Conservation (phyloP, 2,888 invertebrate genomes). For the Clitarchus hookeri region DNA sequence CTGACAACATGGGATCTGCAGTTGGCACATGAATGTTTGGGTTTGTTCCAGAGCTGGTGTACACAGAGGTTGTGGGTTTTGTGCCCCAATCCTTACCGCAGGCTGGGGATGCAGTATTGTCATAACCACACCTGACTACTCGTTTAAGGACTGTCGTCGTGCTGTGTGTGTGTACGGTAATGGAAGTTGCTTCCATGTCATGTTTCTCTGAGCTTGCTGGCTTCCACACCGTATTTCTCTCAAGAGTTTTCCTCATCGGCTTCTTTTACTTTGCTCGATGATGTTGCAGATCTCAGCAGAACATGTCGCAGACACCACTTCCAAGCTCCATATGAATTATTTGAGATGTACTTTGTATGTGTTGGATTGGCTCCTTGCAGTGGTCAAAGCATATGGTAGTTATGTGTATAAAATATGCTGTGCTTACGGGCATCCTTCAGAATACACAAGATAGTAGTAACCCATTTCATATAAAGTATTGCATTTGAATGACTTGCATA, state of each 20-base stretch:
- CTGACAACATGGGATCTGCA: too few species aligned
- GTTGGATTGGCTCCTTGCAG: not conserved
- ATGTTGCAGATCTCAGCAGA: not conserved
- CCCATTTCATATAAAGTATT: too few species aligned
- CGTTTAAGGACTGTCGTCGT: not conserved
- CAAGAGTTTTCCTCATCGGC: not conserved
- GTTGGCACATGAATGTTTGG: too few species aligned
- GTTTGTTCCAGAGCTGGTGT: constrained; percentile 69
- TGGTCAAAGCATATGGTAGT: not conserved
- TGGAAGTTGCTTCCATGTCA: not conserved
- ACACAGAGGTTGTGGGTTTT: constrained; percentile 80
- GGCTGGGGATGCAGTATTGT: constrained; percentile 29
- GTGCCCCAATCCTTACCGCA: constrained; percentile 58
- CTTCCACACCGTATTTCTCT: not conserved
- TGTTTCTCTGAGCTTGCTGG: not conserved
- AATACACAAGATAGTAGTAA: too few species aligned
- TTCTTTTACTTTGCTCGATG: not conserved
- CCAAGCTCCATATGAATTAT: not conserved
- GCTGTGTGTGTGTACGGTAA: not conserved
- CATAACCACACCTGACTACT: constrained; percentile 18
- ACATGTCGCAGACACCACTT: not conserved
- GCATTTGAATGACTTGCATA: too few species aligned
- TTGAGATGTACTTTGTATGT: not conserved
- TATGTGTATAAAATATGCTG: not conserved
- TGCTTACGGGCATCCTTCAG: too few species aligned